Conservation (phyloP, 2,888 invertebrate species). For the Seladonia tumulorum region DNA sequence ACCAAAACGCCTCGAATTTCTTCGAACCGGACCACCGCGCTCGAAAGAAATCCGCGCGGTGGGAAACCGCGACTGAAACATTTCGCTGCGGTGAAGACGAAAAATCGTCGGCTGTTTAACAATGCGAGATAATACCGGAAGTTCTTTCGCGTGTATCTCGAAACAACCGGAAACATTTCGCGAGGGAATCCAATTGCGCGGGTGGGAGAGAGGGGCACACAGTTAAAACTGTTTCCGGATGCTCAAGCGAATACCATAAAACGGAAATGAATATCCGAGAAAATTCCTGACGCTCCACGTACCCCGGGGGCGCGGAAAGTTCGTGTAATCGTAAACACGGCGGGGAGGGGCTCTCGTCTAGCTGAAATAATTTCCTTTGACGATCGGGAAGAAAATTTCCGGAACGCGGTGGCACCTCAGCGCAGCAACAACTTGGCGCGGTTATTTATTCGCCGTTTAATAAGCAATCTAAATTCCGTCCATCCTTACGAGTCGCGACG, state of each 20-base stretch:
- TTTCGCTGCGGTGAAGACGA: conserved; percentile 4
- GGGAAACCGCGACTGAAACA: background rate
- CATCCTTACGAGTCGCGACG: conserved; percentile 72
- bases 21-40: background rate
- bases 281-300: conserved; percentile 15
- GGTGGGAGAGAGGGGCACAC: background rate
- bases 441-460: conserved; percentile 82
- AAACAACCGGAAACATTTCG: conserved; percentile 21
- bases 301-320: background rate
- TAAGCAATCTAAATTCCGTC: conserved; percentile 83
- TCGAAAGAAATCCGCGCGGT: background rate
- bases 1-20: background rate
- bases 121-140: conserved; percentile 12
- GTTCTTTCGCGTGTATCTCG: conserved; percentile 8
- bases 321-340: background rate
- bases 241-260: conserved; percentile 25
- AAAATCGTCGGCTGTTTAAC: conserved; percentile 21
- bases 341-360: background rate
- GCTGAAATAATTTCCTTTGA: conserved; percentile 26
- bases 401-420: conserved; percentile 42
- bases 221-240: conserved; percentile 13
- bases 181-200: conserved; percentile 4
- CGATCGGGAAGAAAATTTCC: conserved; percentile 52
- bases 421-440: conserved; percentile 66
- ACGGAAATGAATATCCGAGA: conserved; percentile 14